Percentiles rank a stretch among this genome's conserved stretches.
Evolutionary conservation across 2,113 vertebrate species (phyloP).

Genomic region (Setophaga petechia): DNA sequence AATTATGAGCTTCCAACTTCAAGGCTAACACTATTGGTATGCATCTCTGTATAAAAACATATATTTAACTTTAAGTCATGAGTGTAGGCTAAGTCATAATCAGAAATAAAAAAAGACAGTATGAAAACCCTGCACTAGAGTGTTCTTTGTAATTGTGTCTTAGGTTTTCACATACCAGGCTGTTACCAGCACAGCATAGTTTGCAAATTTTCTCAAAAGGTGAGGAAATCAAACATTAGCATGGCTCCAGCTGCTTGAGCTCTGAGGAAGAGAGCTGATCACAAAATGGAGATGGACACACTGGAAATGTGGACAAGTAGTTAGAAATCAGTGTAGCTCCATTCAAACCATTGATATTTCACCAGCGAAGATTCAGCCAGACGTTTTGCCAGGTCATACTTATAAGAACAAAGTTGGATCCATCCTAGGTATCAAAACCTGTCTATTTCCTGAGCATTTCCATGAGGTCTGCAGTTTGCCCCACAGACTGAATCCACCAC

Average conservation of each 20-base stretch:
- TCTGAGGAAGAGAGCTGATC: neutral
- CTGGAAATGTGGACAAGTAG: neutral
- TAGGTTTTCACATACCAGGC: neutral
- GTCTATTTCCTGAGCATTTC: neutral
- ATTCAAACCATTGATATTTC: neutral
- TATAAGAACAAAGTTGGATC: neutral
- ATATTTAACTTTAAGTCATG: neutral
- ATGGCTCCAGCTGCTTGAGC: neutral
- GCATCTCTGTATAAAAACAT: neutral
- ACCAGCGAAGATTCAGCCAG: neutral
- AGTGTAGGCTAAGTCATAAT: neutral
- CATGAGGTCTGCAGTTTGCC: neutral
- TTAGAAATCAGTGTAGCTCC: neutral
- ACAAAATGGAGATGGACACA: neutral
- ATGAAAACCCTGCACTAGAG: neutral
- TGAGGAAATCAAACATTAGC: neutral
- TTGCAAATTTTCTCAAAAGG: neutral
- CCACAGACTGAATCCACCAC: neutral
- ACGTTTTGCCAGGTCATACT: neutral
- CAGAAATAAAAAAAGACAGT: neutral
- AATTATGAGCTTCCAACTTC: neutral
- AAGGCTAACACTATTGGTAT: neutral
- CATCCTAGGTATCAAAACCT: neutral
- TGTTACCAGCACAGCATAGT: neutral
- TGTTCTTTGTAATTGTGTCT: neutral